These are phyloP conservation scores for Aphelinus certus DNA, from an alignment of 1,140 invertebrate genomes.

Conservation along the genomic window DNA sequence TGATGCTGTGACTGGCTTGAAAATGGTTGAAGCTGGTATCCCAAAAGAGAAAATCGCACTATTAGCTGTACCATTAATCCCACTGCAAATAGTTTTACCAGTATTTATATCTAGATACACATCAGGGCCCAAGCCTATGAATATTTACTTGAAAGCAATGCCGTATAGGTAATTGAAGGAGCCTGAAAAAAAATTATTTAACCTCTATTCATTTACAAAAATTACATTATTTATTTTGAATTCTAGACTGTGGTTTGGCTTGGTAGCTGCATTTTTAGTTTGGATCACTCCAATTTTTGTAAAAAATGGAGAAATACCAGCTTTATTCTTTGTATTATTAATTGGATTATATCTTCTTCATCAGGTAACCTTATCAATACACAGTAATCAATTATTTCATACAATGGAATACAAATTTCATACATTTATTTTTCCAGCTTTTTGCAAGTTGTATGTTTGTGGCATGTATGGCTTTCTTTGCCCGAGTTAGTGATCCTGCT, in stretches of 20 bases:
- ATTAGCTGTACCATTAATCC: constrained; percentile 90
- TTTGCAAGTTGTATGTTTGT: constrained; percentile 83
- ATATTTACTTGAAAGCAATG: constrained; percentile 89
- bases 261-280: constrained; percentile 84
- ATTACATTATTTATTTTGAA: constrained; percentile 8
- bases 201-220: constrained; percentile 28
- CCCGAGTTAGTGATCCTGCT: constrained; percentile 87
- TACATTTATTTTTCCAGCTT: constrained; percentile 63
- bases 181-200: constrained; percentile 25
- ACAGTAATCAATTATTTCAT: background rate
- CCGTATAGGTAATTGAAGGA: constrained; percentile 75
- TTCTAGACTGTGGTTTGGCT: constrained; percentile 81
- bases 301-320: constrained; percentile 74
- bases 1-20: constrained; percentile 93
- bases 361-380: constrained; percentile 74
- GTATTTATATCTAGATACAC: constrained; percentile 88
- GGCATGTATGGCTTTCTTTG: constrained; percentile 85
- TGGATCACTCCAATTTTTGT: constrained; percentile 83
- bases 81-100: constrained; percentile 94
- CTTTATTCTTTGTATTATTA: constrained; percentile 84
- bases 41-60: constrained; percentile 95
- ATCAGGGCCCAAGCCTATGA: constrained; percentile 86
- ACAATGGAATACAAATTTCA: background rate
- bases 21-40: constrained; percentile 94
- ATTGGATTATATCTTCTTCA: constrained; percentile 86